Conservation (phyloP, 2,888 invertebrate species). For the Meteorus colon region DNA sequence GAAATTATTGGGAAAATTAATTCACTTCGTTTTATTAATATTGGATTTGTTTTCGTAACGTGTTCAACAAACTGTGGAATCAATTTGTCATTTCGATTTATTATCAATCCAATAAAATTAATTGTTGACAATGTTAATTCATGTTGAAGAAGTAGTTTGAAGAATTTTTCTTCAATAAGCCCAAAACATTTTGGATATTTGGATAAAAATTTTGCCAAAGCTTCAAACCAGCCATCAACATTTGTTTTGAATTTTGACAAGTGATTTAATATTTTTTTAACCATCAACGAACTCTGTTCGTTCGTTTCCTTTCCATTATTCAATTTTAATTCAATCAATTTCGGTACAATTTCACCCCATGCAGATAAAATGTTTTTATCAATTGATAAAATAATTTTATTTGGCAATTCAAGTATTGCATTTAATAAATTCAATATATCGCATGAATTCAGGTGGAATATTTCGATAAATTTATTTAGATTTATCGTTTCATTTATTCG, state of each 20-base stretch:
- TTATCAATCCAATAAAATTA: constrained; percentile 76
- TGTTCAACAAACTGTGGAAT: constrained; percentile 74
- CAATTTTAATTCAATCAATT: constrained; percentile 69
- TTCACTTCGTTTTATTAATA: constrained; percentile 77
- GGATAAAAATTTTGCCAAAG: constrained; percentile 77
- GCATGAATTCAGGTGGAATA: constrained; percentile 66
- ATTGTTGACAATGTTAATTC: constrained; percentile 71
- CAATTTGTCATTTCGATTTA: constrained; percentile 75
- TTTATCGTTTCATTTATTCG: background rate
- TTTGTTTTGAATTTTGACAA: constrained; percentile 56
- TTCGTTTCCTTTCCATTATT: constrained; percentile 16
- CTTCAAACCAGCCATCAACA: constrained; percentile 75
- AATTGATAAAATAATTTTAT: constrained; percentile 71
- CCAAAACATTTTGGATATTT: constrained; percentile 78
- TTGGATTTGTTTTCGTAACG: constrained; percentile 69
- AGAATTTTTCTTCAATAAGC: constrained; percentile 70
- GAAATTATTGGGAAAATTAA: constrained; percentile 78
- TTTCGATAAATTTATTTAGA: constrained; percentile 71
- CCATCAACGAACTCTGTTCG: constrained; percentile 52
- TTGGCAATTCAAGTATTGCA: constrained; percentile 70
- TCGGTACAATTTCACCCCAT: constrained; percentile 76
- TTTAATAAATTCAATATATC: constrained; percentile 74
- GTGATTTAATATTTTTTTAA: constrained; percentile 55
- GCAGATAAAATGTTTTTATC: constrained; percentile 74
- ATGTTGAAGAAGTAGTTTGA: constrained; percentile 54